phyloP scores from a whole-genome alignment of 2,797 vertebrate genomes.

The Chrosomus eos region DNA sequence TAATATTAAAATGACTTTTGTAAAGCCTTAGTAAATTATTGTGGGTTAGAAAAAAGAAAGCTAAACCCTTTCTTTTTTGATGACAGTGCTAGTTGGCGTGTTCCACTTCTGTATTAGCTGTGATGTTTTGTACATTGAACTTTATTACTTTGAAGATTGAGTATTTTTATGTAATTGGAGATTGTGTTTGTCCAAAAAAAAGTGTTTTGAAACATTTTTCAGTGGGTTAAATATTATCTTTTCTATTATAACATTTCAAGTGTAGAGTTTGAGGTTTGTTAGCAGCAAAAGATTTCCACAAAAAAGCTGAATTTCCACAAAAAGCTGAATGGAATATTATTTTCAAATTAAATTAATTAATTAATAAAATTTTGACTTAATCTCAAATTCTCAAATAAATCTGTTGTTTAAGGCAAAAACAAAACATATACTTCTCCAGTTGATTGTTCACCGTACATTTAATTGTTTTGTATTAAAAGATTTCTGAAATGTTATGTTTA shows the following conservation, averaged over 20 bases:
- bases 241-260: background rate
- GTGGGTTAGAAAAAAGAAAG: no score
- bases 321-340: background rate
- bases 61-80: no score
- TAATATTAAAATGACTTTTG: background rate
- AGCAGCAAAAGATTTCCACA: background rate
- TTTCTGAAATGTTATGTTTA: no score
- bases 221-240: background rate
- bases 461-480: no score
- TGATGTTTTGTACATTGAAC: slow-evolving; percentile 11
- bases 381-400: background rate
- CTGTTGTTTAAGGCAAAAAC: background rate
- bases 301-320: background rate
- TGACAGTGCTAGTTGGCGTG: background rate
- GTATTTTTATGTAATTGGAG: background rate
- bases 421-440: no score
- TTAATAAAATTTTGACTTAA: background rate
- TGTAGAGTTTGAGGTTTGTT: background rate
- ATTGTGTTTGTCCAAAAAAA: background rate
- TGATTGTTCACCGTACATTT: no score
- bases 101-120: background rate
- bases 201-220: background rate
- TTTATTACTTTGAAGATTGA: background rate
- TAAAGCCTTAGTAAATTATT: background rate
- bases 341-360: background rate